Evolutionary conservation across 2,797 vertebrate genomes (phyloP), one percentile per base, ranked within the genome.

Genomic region (Glossophaga mutica): DNA sequence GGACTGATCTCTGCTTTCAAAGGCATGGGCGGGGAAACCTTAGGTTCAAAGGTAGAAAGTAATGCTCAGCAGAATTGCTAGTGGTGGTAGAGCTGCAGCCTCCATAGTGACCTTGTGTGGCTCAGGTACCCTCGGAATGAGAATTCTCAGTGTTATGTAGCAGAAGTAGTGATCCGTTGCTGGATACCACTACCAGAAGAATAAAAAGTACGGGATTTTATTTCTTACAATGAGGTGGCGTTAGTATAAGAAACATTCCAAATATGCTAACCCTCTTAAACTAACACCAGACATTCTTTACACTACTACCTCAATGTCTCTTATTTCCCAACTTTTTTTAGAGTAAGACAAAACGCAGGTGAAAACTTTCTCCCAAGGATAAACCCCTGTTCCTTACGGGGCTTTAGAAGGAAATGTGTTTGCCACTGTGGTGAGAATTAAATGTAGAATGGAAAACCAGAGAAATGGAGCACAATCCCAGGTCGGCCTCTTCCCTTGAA

Each of bases 211-310:
- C 90, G 21, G 39, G 71, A 29, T 89, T 93, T 79, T 82, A 22
- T 24, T 70, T 94, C 83, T 4, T 48, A 87, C 37, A 95, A 32
- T 42, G 73, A 96, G 83, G 77, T 87, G 46, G 76, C 96, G 42
- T 86, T 29, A 94, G 85, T 90, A 78, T 82, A 34, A 91, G 52
- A 88, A 96, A 42, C 85, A 96, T 92, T 98, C 71, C 74, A 87
- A 21, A 4, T 67, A n/a, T 3, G 32, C 0, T 44, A 67, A 39
- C 84, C 48, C 24, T 95, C 74, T 91, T 84, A 50, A 68, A 83
- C 79, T 79, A 65, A 68, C 48, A 81, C 34, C 42, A 95, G 76
- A n/a, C 74, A 74, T 59, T 88, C 46, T 94, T 94, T 71, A 16
- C 52, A 34, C 74, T 90, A 76, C 46, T 86, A 86, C 52, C 26